Conservation (phyloP, 2,888 invertebrate genomes). For the Tillus elongatus region DNA sequence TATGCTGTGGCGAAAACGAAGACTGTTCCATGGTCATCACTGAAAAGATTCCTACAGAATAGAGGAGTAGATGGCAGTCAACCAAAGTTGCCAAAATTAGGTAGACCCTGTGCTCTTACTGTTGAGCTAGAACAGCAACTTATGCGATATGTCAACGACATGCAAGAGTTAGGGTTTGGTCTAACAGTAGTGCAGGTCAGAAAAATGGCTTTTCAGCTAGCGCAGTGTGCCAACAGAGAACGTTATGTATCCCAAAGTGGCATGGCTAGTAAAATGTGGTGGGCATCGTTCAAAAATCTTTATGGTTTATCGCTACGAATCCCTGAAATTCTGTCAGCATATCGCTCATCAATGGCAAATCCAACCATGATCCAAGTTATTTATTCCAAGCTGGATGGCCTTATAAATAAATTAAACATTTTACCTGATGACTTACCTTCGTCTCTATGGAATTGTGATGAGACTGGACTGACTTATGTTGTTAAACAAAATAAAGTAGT, state of each 20-base stretch:
- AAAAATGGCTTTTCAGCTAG: slow-evolving; percentile 3
- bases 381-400: background rate
- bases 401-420: background rate
- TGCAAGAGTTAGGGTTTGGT: slow-evolving; percentile 1
- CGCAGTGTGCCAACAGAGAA: background rate
- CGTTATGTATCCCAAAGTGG: background rate
- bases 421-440: background rate
- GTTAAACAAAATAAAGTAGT: background rate
- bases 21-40: too few relatives aligned
- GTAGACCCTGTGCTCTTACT: slow-evolving; percentile 2
- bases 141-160: background rate
- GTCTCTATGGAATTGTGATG: background rate
- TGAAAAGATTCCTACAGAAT: too few relatives aligned
- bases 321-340: background rate
- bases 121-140: background rate
- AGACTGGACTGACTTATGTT: background rate
- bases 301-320: background rate
- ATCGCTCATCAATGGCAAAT: background rate
- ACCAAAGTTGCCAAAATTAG: background rate
- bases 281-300: background rate
- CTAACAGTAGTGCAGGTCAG: background rate
- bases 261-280: background rate
- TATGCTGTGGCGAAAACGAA: too few relatives aligned
- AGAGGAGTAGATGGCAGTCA: too few relatives aligned
- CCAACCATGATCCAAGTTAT: background rate